Evolutionary conservation across 2,888 invertebrate species (phyloP).

Genomic region (Coenonympha glycerion): DNA sequence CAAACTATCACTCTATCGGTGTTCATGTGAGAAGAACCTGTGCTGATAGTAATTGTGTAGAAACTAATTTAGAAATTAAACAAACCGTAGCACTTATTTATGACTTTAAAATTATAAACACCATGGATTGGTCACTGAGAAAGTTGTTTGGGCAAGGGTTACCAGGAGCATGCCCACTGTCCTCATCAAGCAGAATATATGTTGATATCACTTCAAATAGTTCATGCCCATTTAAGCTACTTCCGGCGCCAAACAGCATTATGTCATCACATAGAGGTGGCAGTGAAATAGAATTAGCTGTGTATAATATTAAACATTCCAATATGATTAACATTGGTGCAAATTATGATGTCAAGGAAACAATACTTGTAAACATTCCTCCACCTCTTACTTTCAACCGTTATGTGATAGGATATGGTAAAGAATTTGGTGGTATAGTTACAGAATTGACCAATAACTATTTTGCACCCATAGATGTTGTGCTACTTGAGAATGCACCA

Average conservation of each 20-base stretch:
- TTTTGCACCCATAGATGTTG: constrained; percentile 82
- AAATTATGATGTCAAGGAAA: constrained; percentile 64
- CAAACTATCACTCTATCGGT: constrained; percentile 93
- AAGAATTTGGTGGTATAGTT: constrained; percentile 92
- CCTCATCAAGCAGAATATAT: constrained; percentile 85
- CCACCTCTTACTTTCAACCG: constrained; percentile 86
- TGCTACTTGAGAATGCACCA: constrained; percentile 92
- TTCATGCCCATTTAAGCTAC: constrained; percentile 78
- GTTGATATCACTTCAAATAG: constrained; percentile 83
- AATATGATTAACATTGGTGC: constrained; percentile 83
- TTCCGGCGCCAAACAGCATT: constrained; percentile 77
- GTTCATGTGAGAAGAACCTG: constrained; percentile 90
- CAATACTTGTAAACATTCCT: constrained; percentile 69
- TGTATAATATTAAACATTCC: constrained; percentile 80
- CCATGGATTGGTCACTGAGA: constrained; percentile 89
- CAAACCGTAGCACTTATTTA: constrained; percentile 92
- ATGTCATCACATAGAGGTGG: constrained; percentile 81
- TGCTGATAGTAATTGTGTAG: constrained; percentile 72
- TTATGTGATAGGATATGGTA: constrained; percentile 91
- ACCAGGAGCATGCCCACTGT: constrained; percentile 87
- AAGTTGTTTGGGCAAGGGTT: constrained; percentile 91
- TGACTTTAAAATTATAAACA: constrained; percentile 81
- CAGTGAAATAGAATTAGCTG: constrained; percentile 78
- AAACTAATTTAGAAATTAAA: constrained; percentile 84
- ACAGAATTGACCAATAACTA: constrained; percentile 89